A percentile compares a stretch with the other conserved stretches of the same genome.
These are phyloP conservation scores for Anneissia japonica DNA, from an alignment of 35 echinoderm and acorn worm species.

Conservation along the genomic window DNA sequence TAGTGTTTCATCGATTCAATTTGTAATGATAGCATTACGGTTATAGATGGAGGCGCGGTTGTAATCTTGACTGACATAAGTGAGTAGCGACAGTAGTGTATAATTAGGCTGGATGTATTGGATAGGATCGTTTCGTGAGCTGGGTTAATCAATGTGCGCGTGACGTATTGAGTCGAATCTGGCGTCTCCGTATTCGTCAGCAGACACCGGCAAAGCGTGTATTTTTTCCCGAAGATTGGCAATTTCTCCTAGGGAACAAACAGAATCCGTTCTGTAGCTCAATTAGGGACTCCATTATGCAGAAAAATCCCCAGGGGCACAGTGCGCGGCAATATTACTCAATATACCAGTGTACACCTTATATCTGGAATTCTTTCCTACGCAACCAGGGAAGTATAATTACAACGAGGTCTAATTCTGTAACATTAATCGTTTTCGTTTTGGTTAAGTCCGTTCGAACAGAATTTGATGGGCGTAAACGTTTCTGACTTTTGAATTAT, in stretches of 20 bases:
- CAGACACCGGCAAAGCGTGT: not conserved
- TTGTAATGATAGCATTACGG: not conserved
- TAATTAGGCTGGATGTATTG: not conserved
- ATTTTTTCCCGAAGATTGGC: not conserved
- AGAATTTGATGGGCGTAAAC: no score
- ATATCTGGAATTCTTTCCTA: not conserved
- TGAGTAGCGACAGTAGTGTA: not conserved
- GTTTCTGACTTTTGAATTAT: no score
- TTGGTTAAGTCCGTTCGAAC: no score
- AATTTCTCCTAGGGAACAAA: not conserved
- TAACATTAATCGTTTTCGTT: no score
- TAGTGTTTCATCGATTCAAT: not conserved
- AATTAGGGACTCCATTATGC: not conserved
- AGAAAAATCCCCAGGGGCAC: not conserved
- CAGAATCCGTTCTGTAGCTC: not conserved
- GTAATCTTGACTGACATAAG: not conserved
- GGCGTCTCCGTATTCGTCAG: not conserved
- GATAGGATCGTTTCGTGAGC: not conserved
- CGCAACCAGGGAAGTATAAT: not conserved
- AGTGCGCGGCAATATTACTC: not conserved
- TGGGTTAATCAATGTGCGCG: not conserved
- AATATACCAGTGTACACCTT: not conserved
- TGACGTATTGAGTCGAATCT: not conserved
- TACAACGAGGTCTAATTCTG: no score
- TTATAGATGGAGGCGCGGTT: not conserved